These are phyloP conservation scores for Lordiphosa collinella DNA, from an alignment of 1,140 invertebrate species.

Conservation along the genomic window DNA sequence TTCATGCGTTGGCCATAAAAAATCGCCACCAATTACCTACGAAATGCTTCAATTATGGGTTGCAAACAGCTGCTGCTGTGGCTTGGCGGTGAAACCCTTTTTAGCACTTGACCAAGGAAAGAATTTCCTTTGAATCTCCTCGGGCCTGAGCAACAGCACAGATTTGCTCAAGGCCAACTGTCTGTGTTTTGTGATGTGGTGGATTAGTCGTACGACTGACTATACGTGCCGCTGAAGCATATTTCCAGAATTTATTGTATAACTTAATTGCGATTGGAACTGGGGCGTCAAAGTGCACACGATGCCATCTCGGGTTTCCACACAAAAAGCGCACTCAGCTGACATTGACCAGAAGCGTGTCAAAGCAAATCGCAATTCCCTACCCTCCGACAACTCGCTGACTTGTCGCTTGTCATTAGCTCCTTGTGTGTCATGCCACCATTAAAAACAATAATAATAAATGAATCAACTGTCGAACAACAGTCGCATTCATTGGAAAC, in stretches of 20 bases:
- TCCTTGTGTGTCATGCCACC: constrained; percentile 39
- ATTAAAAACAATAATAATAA: constrained; percentile 55
- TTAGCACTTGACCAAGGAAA: constrained; percentile 41
- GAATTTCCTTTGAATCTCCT: constrained; percentile 27
- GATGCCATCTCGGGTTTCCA: constrained; percentile 33
- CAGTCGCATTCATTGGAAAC: constrained; percentile 51
- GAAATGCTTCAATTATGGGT: constrained; percentile 73
- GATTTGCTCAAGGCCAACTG: constrained; percentile 34
- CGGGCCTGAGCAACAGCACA: too few species aligned
- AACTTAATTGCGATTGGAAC: constrained; percentile 34
- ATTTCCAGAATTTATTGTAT: constrained; percentile 33
- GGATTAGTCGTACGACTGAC: neutral
- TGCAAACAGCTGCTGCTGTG: constrained; percentile 61
- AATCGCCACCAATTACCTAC: constrained; percentile 67
- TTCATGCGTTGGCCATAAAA: constrained; percentile 72
- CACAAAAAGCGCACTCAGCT: constrained; percentile 28
- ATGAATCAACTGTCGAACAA: constrained; percentile 35
- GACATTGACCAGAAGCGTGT: constrained; percentile 69
- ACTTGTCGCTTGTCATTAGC: constrained; percentile 72
- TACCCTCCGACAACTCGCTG: constrained; percentile 28
- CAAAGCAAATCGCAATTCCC: constrained; percentile 17
- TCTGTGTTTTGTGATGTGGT: neutral
- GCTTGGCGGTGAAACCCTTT: constrained; percentile 56
- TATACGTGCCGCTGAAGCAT: neutral
- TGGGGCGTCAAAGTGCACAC: constrained; percentile 49